phyloP scores from a whole-genome alignment of 2,888 invertebrate genomes.

The Watsonalla binaria region DNA sequence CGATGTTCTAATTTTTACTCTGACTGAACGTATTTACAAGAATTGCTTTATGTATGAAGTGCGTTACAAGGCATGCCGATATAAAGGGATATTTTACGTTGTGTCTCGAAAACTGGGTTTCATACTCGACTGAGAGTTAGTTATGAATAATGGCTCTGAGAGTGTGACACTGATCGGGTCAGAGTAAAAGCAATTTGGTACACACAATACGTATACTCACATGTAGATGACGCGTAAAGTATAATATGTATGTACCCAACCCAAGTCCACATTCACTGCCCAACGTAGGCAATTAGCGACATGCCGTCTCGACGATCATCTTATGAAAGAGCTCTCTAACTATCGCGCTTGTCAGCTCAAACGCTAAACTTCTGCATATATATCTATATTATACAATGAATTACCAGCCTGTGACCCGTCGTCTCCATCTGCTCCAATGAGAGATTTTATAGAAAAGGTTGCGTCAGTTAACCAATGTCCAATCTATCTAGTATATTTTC shows the following conservation, averaged over 20 bases:
- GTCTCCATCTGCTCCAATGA: no score
- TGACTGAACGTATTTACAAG: background rate
- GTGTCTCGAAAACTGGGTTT: no score
- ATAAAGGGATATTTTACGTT: no score
- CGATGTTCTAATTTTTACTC: background rate
- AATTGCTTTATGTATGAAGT: background rate
- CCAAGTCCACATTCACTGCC: slow-evolving; percentile 31
- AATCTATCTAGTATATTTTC: no score
- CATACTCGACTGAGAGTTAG: background rate
- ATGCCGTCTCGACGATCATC: slow-evolving; percentile 45
- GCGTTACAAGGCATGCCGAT: background rate
- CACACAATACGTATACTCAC: slow-evolving; percentile 16
- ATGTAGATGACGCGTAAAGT: slow-evolving; percentile 12
- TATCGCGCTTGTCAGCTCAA: slow-evolving; percentile 28
- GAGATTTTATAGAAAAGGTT: no score
- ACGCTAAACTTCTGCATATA: slow-evolving; percentile 26
- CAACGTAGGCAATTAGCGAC: slow-evolving; percentile 62
- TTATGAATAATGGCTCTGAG: slow-evolving; percentile 8
- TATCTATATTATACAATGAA: slow-evolving; percentile 25
- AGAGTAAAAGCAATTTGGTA: slow-evolving; percentile 34
- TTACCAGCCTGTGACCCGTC: no score
- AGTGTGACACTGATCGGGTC: slow-evolving; percentile 24
- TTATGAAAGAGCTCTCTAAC: slow-evolving; percentile 36
- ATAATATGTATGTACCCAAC: no score
- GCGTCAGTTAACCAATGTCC: no score